A percentile compares a stretch with the other conserved stretches of the same genome.
Evolutionary conservation across 2,888 invertebrate genomes (phyloP).

Genomic region (Linnaemya tessellans): DNA sequence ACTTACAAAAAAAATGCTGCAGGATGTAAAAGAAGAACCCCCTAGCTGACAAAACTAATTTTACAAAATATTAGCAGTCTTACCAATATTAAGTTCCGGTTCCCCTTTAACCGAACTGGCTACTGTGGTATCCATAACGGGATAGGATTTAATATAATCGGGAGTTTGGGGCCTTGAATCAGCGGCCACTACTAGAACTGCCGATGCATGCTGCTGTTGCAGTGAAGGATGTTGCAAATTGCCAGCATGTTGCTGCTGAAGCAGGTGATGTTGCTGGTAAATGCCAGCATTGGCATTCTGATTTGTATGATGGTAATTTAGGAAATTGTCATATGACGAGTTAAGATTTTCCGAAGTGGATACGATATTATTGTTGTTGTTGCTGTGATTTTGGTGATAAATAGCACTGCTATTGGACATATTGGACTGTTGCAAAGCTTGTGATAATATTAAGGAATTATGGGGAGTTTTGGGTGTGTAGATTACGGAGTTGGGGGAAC

Average conservation of each 20-base stretch:
- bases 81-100: slow-evolving; percentile 83
- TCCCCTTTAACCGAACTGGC: slow-evolving; percentile 83
- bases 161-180: slow-evolving; percentile 82
- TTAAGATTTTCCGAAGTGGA: slow-evolving; percentile 68
- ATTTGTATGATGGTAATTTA: slow-evolving; percentile 55
- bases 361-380: slow-evolving; percentile 64
- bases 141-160: slow-evolving; percentile 83
- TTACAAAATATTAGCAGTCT: slow-evolving; percentile 47
- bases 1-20: too few species aligned
- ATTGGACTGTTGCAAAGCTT: slow-evolving; percentile 56
- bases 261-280: slow-evolving; percentile 36
- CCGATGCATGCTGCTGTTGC: slow-evolving; percentile 47
- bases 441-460: slow-evolving; percentile 63
- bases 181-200: slow-evolving; percentile 77
- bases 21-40: too few species aligned
- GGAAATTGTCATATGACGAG: slow-evolving; percentile 57
- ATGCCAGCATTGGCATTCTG: slow-evolving; percentile 6
- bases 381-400: slow-evolving; percentile 51
- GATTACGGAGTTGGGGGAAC: slow-evolving; percentile 31
- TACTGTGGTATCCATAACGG: slow-evolving; percentile 83
- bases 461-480: slow-evolving; percentile 40
- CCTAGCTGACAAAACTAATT: background rate
- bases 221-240: slow-evolving; percentile 33
- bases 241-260: slow-evolving; percentile 8
- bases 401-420: slow-evolving; percentile 41